Conservation (phyloP, 2,888 invertebrate species). For the Stenichneumon culpator region DNA sequence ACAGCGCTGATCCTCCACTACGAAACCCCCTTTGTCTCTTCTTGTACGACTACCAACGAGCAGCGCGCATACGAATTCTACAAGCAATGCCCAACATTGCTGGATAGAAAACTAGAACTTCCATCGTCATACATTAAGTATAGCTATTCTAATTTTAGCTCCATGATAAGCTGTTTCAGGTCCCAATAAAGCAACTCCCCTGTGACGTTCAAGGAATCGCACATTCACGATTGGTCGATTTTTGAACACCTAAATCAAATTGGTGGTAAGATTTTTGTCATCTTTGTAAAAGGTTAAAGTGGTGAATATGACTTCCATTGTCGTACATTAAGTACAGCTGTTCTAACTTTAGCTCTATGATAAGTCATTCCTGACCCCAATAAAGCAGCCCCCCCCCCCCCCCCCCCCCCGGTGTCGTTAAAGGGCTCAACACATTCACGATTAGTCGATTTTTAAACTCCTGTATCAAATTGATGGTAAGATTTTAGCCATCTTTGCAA, state of each 20-base stretch:
- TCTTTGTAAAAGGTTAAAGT: background rate
- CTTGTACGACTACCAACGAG: constrained; percentile 46
- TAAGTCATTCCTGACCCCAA: background rate
- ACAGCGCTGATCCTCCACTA: constrained; percentile 45
- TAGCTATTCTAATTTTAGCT: constrained; percentile 2
- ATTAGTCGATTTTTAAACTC: background rate
- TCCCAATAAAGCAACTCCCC: background rate
- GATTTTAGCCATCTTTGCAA: background rate
- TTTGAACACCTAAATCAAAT: background rate
- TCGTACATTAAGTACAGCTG: background rate
- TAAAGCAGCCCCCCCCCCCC: background rate
- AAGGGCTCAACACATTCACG: background rate
- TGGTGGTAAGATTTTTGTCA: background rate
- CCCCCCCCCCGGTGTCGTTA: no score
- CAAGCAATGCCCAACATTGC: constrained; percentile 54
- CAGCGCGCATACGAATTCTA: constrained; percentile 57
- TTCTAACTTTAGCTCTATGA: background rate
- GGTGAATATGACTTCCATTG: constrained; percentile 14
- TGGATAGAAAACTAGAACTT: constrained; percentile 55
- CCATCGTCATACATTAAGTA: background rate
- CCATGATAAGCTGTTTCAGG: background rate
- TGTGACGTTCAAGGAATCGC: background rate
- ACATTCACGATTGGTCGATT: background rate
- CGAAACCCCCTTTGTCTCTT: constrained; percentile 56
- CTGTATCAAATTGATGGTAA: background rate